A percentile compares a stretch with the other conserved stretches of the same genome.
phyloP scores from a whole-genome alignment of 2,113 vertebrate species.

The Columba livia region DNA sequence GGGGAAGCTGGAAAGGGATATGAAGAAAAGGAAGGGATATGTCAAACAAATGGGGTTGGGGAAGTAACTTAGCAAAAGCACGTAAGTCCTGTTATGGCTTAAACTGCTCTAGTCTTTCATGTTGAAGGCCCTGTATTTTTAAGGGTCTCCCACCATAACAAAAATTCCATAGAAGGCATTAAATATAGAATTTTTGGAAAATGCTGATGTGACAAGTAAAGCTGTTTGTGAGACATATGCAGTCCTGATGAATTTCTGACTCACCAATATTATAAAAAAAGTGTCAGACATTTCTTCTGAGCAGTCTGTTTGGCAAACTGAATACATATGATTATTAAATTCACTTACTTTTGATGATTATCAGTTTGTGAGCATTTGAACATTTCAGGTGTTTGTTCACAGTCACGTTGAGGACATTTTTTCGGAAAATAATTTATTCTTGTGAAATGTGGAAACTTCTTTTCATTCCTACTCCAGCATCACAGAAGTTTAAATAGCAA shows the following conservation, averaged over 20 bases:
- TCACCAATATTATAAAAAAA: neutral
- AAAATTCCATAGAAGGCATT: neutral
- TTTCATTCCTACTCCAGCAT: neutral
- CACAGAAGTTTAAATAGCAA: neutral
- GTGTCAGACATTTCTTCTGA: neutral
- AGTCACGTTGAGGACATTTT: neutral
- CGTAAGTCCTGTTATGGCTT: neutral
- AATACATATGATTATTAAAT: neutral
- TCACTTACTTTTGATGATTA: neutral
- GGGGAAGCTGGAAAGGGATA: neutral
- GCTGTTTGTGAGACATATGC: neutral
- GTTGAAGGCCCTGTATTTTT: neutral
- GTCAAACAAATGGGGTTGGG: neutral
- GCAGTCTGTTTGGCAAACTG: neutral
- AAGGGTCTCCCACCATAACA: neutral
- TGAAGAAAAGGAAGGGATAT: neutral
- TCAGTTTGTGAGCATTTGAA: neutral
- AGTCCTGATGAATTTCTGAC: neutral
- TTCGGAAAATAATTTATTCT: neutral
- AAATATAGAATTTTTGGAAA: neutral
- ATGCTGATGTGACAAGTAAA: neutral
- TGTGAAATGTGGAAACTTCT: neutral
- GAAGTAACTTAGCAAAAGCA: neutral
- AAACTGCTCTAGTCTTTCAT: neutral
- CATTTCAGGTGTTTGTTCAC: neutral